These are phyloP conservation scores for Agapornis canus DNA, from an alignment of 2,797 vertebrate genomes.

Conservation along the genomic window DNA sequence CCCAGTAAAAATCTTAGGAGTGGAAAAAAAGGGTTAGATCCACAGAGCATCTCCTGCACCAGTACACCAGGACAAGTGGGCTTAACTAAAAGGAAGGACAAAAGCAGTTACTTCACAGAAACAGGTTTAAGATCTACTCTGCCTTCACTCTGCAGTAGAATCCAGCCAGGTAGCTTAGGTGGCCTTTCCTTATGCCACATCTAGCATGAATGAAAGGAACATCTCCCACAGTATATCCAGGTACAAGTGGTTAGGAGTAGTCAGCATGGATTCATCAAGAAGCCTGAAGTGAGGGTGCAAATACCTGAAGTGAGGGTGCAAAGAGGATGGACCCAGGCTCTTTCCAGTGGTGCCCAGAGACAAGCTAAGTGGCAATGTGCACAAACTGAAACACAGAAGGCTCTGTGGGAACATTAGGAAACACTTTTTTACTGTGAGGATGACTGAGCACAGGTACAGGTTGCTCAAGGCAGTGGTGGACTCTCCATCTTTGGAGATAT, in stretches of 20 bases:
- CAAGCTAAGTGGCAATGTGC: background rate
- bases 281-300: background rate
- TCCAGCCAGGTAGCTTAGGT: background rate
- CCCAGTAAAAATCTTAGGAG: background rate
- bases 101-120: background rate
- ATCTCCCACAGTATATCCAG: background rate
- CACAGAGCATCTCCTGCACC: background rate
- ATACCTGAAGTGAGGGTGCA: background rate
- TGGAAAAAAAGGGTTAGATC: background rate
- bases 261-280: background rate
- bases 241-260: fast-evolving
- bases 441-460: background rate
- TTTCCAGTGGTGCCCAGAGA: background rate
- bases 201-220: background rate
- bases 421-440: background rate
- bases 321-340: background rate
- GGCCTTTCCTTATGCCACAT: background rate
- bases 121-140: background rate
- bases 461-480: background rate
- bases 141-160: background rate
- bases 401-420: background rate
- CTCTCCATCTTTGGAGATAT: background rate
- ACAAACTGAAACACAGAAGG: background rate
- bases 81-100: background rate
- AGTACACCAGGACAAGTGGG: background rate